Conservation (phyloP, 35 echinoderm and acorn worm species). For the Ophioderma brevispina region DNA sequence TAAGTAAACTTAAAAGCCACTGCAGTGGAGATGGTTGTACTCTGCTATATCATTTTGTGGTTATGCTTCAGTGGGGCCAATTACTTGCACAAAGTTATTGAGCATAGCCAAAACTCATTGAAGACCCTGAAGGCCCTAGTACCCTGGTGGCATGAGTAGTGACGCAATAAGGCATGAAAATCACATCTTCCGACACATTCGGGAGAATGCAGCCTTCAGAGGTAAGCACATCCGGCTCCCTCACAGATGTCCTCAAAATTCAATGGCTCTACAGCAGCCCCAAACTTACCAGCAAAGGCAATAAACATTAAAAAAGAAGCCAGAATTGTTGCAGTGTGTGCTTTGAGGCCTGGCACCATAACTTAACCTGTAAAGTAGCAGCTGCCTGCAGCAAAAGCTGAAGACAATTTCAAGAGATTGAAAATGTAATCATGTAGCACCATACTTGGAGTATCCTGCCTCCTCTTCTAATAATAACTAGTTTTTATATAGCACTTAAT, state of each 20-base stretch:
- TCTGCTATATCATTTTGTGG: constrained; percentile 24
- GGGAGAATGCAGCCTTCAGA: neutral
- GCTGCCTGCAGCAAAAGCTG: too few species aligned
- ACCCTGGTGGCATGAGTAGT: constrained; percentile 28
- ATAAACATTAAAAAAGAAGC: too few species aligned
- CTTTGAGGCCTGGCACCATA: too few species aligned
- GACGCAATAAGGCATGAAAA: constrained; percentile 14
- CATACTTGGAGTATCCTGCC: too few species aligned
- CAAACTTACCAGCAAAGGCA: too few species aligned
- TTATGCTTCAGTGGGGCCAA: constrained; percentile 49
- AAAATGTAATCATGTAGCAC: too few species aligned
- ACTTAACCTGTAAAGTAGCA: too few species aligned
- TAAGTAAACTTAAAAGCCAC: neutral
- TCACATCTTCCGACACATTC: neutral
- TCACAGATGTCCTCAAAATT: neutral
- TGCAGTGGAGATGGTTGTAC: constrained; percentile 20
- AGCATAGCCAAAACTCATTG: constrained; percentile 38
- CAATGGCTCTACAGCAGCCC: too few species aligned
- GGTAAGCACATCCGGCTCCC: neutral
- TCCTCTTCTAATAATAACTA: too few species aligned
- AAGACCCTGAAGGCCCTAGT: constrained; percentile 15
- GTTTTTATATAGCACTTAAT: too few species aligned
- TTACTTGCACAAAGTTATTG: constrained; percentile 58
- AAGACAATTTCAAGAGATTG: too few species aligned
- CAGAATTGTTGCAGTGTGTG: too few species aligned